Evolutionary conservation across 2,888 invertebrate species (phyloP), one percentile per base, ranked within the genome.

Genomic region (Amphipoea oculea): DNA sequence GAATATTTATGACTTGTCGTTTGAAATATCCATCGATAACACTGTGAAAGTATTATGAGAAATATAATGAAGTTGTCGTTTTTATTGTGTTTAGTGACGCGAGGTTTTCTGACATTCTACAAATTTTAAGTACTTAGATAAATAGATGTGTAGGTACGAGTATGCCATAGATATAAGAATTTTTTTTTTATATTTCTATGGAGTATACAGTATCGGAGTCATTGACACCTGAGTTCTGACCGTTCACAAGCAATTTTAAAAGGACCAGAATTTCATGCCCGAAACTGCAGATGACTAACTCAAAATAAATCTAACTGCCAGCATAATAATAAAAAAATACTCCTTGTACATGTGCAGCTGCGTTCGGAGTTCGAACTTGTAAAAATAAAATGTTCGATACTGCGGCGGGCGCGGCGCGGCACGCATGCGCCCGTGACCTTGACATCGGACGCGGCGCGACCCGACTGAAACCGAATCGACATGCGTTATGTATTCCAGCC

Each of bases 401-500:
- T 12, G 90, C 86, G 74, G 42, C 81, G 73, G 74, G 29, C 67
- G 82, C 78, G 86, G 85, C 85, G 84, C 88, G 79, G 86, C 89
- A 87, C 89, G 90, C 91, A 90, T 90, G 90, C 90, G 91, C 91
- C 91, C 93, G 90, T 93, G 95, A 94, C 95, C 95, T 95, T 95
- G 95, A 93, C 95, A 94, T 91, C 92, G 92, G 71, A 84, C 85
- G 87, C 90, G 86, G 42, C 57, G 75, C 83, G 77, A 68, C 88
- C 79, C 86, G 86, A 86, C 88, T 82, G 77, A 83, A 79, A 73
- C 80, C 80, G 77, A 84, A 82, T 73, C 75, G 78, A 75, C 68
- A 69, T 73, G 62, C 81, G 79, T 79, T 78, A 57, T 36, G 54
- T 82, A 76, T 77, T 71, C 72, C 60, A 75, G 67, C 71, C 67